Conservation (phyloP, 2,113 vertebrate genomes). For the Pandion haliaetus region DNA sequence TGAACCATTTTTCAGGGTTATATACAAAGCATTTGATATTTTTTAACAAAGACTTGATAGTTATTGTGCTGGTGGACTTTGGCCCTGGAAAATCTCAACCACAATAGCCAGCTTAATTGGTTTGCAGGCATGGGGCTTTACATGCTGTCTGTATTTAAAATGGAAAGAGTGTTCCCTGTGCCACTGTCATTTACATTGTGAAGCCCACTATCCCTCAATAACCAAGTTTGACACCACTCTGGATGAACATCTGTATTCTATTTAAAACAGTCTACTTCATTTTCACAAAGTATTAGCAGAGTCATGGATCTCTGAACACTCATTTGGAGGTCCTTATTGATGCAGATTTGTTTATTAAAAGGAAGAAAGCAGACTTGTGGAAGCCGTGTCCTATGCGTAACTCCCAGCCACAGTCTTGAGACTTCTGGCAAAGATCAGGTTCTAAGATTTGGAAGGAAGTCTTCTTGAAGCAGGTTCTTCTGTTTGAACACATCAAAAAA, state of each 20-base stretch:
- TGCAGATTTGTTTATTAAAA: neutral
- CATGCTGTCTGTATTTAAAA: neutral
- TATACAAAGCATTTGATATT: neutral
- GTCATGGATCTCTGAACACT: neutral
- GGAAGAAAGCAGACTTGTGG: neutral
- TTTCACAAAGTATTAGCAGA: slow-evolving; percentile 47
- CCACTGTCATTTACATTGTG: neutral
- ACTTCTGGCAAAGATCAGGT: neutral
- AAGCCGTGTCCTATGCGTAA: neutral
- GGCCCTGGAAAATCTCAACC: neutral
- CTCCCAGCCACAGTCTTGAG: neutral
- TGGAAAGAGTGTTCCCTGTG: neutral
- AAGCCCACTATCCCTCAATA: slow-evolving; percentile 5
- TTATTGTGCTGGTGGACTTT: neutral
- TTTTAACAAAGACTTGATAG: neutral
- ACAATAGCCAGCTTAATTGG: neutral
- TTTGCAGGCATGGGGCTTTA: neutral
- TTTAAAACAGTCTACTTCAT: slow-evolving; percentile 13
- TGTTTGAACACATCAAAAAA: neutral
- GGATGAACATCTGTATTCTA: slow-evolving; percentile 45
- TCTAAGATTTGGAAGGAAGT: neutral
- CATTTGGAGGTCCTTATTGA: neutral
- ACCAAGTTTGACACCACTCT: neutral
- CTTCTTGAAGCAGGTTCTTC: neutral
- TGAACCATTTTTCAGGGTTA: neutral